A percentile compares a stretch with the other conserved stretches of the same genome.
Conservation (phyloP, 1,140 invertebrate genomes). For the Centruroides vittatus region DNA sequence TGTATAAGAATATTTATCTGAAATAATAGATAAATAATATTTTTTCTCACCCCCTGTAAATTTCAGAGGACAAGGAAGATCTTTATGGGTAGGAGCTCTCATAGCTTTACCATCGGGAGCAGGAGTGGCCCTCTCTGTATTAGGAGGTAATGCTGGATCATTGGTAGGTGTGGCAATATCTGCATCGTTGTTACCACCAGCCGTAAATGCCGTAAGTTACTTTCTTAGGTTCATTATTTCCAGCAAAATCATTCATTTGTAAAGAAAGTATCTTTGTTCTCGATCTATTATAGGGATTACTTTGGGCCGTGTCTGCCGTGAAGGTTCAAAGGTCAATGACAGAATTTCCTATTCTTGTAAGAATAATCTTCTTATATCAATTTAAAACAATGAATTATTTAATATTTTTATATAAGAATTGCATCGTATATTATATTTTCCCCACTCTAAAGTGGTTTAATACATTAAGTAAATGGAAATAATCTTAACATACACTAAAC, state of each 20-base stretch:
- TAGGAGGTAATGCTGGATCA: slow-evolving; percentile 68
- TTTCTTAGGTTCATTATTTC: neutral
- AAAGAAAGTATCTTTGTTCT: neutral
- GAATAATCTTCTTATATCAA: too few species aligned
- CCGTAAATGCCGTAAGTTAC: slow-evolving; percentile 60
- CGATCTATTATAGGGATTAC: neutral
- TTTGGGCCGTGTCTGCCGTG: neutral
- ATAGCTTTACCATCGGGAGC: slow-evolving; percentile 54
- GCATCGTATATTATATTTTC: too few species aligned
- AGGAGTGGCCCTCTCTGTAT: slow-evolving; percentile 64
- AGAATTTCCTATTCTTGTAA: neutral
- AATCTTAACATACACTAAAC: too few species aligned
- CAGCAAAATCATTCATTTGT: too few species aligned
- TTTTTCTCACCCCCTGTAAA: too few species aligned
- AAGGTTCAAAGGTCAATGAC: neutral
- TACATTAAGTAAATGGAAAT: too few species aligned
- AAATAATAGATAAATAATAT: too few species aligned
- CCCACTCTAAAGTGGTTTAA: too few species aligned
- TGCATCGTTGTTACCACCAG: slow-evolving; percentile 66
- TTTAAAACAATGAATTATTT: too few species aligned
- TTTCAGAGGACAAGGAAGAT: slow-evolving; percentile 9
- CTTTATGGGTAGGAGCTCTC: slow-evolving; percentile 36
- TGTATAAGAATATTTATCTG: too few species aligned
- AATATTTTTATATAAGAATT: too few species aligned
- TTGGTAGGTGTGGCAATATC: slow-evolving; percentile 78